These are phyloP conservation scores for Pseudanteris insignis DNA, from an alignment of 2,888 invertebrate genomes.

Conservation along the genomic window DNA sequence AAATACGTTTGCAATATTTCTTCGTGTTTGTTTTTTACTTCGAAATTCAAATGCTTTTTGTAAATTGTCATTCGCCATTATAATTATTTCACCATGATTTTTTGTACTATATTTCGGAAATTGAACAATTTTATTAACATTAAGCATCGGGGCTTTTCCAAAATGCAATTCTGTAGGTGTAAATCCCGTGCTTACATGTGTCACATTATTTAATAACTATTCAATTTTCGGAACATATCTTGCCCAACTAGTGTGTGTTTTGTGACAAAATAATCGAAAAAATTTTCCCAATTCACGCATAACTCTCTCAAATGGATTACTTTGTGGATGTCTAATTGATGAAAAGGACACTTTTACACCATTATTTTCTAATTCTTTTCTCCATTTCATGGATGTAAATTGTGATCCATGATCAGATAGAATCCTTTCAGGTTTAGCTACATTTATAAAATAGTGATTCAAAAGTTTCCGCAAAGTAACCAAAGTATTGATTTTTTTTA, in stretches of 20 bases:
- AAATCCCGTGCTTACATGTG: conserved; percentile 16
- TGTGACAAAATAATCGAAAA: no score
- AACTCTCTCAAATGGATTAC: no score
- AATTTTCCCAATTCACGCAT: no score
- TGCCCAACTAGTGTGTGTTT: no score
- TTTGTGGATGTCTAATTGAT: no score
- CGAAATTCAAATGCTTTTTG: conserved; percentile 4
- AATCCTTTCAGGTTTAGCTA: no score
- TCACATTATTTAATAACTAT: conserved; percentile 1
- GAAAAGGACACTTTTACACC: no score
- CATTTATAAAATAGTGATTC: no score
- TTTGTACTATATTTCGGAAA: conserved; percentile 1
- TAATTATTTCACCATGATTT: conserved; percentile 6
- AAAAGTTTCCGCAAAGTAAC: no score
- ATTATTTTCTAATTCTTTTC: no score
- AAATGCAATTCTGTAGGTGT: conserved; percentile 19
- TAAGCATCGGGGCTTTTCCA: conserved; percentile 1
- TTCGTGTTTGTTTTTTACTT: conserved; percentile 4
- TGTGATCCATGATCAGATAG: no score
- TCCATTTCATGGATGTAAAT: no score
- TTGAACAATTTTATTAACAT: conserved; percentile 4
- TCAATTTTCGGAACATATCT: conserved; percentile 2
- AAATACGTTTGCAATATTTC: neutral
- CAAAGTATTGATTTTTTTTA: conserved; percentile 87
- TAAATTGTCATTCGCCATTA: conserved; percentile 5